phyloP scores from a whole-genome alignment of 2,888 invertebrate species.

The Merodon equestris region DNA sequence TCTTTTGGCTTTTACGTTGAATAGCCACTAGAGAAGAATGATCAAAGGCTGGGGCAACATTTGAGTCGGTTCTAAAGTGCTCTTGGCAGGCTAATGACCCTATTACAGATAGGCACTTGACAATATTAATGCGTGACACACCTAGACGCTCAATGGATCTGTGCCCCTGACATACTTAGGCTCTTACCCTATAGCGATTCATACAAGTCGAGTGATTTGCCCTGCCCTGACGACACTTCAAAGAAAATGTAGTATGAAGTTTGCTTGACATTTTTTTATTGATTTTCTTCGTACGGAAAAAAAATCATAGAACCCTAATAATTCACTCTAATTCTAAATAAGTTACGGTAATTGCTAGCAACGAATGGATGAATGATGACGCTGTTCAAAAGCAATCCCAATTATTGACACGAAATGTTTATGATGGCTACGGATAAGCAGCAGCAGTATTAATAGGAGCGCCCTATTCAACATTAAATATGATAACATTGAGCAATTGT shows the following conservation, averaged over 20 bases:
- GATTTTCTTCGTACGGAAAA: conserved; percentile 68
- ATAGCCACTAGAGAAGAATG: too few species aligned
- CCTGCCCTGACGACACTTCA: conserved; percentile 47
- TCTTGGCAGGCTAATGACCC: too few species aligned
- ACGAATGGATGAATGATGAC: conserved; percentile 75
- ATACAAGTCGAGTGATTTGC: too few species aligned
- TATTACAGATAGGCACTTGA: too few species aligned
- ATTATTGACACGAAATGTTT: conserved; percentile 64
- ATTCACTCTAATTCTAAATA: conserved; percentile 62
- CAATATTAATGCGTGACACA: too few species aligned
- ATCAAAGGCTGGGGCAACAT: too few species aligned
- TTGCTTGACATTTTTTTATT: conserved; percentile 68
- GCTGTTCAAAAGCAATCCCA: conserved; percentile 71
- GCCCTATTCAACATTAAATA: conserved; percentile 34
- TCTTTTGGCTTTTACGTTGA: too few species aligned
- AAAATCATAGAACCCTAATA: conserved; percentile 50
- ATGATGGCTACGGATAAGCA: conserved; percentile 70
- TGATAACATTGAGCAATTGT: conserved; percentile 37
- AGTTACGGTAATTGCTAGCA: conserved; percentile 78
- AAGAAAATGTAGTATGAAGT: conserved; percentile 62
- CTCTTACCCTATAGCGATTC: too few species aligned
- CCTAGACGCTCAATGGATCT: too few species aligned
- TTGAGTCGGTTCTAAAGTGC: too few species aligned
- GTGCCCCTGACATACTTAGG: too few species aligned
- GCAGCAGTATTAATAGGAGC: conserved; percentile 41